Base-by-base conservation (phyloP, 2,888 invertebrate genomes). In the Monochamus alternatus region DNA sequence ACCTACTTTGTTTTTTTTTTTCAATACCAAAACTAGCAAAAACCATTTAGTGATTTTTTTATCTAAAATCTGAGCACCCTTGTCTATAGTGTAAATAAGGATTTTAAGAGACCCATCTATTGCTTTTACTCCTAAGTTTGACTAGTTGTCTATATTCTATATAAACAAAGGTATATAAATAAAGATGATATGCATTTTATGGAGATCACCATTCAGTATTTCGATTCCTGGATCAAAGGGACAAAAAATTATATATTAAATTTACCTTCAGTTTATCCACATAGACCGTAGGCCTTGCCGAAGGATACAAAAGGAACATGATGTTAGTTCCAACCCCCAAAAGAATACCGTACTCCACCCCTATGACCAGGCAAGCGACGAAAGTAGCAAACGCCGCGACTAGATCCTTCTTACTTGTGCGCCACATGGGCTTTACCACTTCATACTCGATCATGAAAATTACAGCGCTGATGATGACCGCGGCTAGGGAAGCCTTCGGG, bases 361-460 rank as follows among this genome's bases (percentile, higher is more conserved):
- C 97, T 75, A 96, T 92, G 0, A 92, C 89, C 12, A 98, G 91
- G 79, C 97, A 97, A 31, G 95, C 89, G 0, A 95, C 89, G 87
- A 98, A 97, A 0, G 97, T 97, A 0, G 95, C 94, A 78, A 93
- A 91, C 76, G 96, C 95, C 0, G 97, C 95, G 3, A 95, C 91
- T 79, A 96, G 90, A 81, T 97, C 97, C 81, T 93, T 92, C 79
- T 95, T 93, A 78, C 94, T 94, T 0, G 95, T 95, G 12, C 93
- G 92, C 96, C 96, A 96, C 92, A 96, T 94, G 0, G 96, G 94
- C 83, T 95, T 94, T 0, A 96, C 93, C 64, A 95, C 95, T 90
- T 96, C 95, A 87, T 96, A 96, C 89, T 97, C 97, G 85, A 97
- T 96, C 97, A 97, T 97, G 89, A 96, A 96, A 87, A 98, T 94